Evolutionary conservation across 1,140 invertebrate genomes (phyloP).

Genomic region (Megalonaias nervosa): DNA sequence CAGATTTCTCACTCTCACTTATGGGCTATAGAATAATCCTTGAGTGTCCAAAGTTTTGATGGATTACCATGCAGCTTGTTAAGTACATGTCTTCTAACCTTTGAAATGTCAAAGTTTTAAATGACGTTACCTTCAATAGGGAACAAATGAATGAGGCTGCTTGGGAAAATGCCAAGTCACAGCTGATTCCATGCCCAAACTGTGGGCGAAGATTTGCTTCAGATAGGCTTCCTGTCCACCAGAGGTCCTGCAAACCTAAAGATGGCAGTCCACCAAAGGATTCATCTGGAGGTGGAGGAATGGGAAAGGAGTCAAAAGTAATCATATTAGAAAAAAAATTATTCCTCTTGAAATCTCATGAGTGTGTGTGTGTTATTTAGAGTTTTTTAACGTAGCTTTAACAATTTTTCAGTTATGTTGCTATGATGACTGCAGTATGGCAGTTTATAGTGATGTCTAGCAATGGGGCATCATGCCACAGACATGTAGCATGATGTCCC

Average conservation of each 20-base stretch:
- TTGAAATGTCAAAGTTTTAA: neutral
- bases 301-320: no score
- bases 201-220: slow-evolving; percentile 81
- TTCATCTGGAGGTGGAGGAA: neutral
- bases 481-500: no score
- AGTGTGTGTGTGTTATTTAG: no score
- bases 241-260: slow-evolving; percentile 63
- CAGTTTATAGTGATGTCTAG: no score
- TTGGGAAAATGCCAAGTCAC: slow-evolving; percentile 71
- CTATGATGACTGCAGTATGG: no score
- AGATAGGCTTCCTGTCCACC: slow-evolving; percentile 73
- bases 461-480: no score
- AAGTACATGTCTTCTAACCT: neutral
- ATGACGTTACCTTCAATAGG: slow-evolving; percentile 33
- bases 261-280: slow-evolving; percentile 29
- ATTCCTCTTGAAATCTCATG: no score
- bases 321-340: no score
- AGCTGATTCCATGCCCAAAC: slow-evolving; percentile 78
- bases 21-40: neutral
- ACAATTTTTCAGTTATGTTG: no score
- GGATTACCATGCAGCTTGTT: neutral
- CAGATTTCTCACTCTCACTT: neutral
- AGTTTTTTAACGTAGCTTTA: no score
- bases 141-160: slow-evolving; percentile 67
- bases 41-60: neutral